Base-by-base conservation (phyloP, 2,797 vertebrate species). In the Manis javanica region DNA sequence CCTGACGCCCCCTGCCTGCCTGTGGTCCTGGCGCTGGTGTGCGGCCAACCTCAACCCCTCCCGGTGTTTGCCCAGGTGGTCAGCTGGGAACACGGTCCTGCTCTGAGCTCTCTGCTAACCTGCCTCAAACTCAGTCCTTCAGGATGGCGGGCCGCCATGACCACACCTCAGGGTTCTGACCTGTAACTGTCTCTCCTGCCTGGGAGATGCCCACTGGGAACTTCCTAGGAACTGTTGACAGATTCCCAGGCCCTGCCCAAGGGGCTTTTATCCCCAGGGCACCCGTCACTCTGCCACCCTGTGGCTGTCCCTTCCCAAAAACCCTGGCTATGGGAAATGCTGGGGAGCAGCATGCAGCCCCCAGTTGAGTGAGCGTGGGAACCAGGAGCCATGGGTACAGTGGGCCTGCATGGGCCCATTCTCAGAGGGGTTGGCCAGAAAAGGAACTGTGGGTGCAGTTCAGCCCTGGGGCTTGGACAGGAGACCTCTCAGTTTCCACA, bases 321-420 rank as follows among this genome's bases (percentile, higher is more conserved):
- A 29, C 74, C 26, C 59, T 29, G 49, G 64, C 39, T 12, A 64
- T 2, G 49, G n/a, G 51, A 61, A 15, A 24, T 5, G 4, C 61
- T 61, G 10, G 42, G n/a, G 34, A 46, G 12, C 3, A 26, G 49
- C 24, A 34, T 74, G 51, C 9, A 75, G 49, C 15, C 18, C 55
- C 29, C 3, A 1, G 63, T 1, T 26, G 4, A 26, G 63, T 26
- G 5, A 26, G 63, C 34, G 5, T 0, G 46, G 57, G 15, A 24
- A 61, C 57, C 31, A 19, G 79, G 37, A 49, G 19, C 39, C 6
- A 1, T 0, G 5, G 63, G 51, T 11, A 7, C 18, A 14, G 26
- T 55, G 46, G 66, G 51, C 3, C 74, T 51, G 21, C 26, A 7
- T 0, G 21, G 13, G 10, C 3, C 42, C 34, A 12, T 21, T 57